Percentiles rank a stretch among this genome's conserved stretches.
phyloP scores from a whole-genome alignment of 2,888 invertebrate genomes.

The Dendrolimus houi region DNA sequence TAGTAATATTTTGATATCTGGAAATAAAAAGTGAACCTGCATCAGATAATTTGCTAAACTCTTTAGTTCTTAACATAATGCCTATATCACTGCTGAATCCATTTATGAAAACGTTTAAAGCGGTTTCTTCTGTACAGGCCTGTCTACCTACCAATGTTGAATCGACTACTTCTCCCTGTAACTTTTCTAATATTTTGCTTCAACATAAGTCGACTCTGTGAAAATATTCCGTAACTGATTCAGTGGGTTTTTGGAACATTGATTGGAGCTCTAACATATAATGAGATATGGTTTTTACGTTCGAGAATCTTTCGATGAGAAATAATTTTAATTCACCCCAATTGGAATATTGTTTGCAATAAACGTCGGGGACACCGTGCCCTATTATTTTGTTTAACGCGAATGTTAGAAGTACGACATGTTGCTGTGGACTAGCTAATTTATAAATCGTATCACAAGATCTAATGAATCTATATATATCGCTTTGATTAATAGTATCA shows the following conservation, averaged over 20 bases:
- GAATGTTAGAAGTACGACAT: slow-evolving; percentile 4
- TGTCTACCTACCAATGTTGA: slow-evolving; percentile 10
- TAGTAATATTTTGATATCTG: too few species aligned
- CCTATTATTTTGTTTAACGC: slow-evolving; percentile 12
- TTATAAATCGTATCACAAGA: slow-evolving; percentile 12
- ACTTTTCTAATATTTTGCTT: slow-evolving; percentile 22
- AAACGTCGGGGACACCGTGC: slow-evolving; percentile 11
- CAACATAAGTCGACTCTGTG: slow-evolving; percentile 16
- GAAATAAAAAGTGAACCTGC: slow-evolving; percentile 6
- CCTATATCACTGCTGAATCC: slow-evolving; percentile 18
- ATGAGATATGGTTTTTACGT: slow-evolving; percentile 19
- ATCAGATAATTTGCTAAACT: slow-evolving; percentile 10
- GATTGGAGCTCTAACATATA: slow-evolving; percentile 18
- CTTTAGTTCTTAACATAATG: slow-evolving; percentile 16
- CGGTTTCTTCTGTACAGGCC: slow-evolving; percentile 16
- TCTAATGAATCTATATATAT: slow-evolving; percentile 11
- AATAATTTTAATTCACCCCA: slow-evolving; percentile 9
- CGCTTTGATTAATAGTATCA: slow-evolving; percentile 6
- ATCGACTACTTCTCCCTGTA: slow-evolving; percentile 14
- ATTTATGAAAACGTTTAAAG: slow-evolving; percentile 21
- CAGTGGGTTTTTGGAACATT: slow-evolving; percentile 20
- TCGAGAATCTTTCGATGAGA: slow-evolving; percentile 18
- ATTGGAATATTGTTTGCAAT: slow-evolving; percentile 2
- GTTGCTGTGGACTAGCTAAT: slow-evolving; percentile 2
- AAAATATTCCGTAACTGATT: slow-evolving; percentile 19